Percentiles rank a stretch among this genome's conserved stretches.
phyloP scores from a whole-genome alignment of 2,888 invertebrate genomes.

The Apodemia mormo region DNA sequence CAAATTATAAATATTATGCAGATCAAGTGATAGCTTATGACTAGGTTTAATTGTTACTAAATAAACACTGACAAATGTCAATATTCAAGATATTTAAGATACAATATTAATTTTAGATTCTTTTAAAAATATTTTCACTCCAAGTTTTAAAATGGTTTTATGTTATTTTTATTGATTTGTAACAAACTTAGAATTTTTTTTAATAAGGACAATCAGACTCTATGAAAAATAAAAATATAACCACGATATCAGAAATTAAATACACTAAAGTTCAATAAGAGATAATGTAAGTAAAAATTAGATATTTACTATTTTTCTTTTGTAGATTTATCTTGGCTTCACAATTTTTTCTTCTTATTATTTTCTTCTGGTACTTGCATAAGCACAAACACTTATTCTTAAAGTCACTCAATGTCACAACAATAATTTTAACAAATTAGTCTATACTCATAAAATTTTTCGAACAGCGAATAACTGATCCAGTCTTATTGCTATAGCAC shows the following conservation, averaged over 20 bases:
- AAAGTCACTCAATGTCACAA: slow-evolving; percentile 66
- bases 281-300: not conserved
- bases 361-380: slow-evolving; percentile 38
- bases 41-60: slow-evolving; percentile 77
- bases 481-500: slow-evolving; percentile 74
- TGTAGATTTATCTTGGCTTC: slow-evolving; percentile 30
- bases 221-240: not conserved
- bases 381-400: slow-evolving; percentile 57
- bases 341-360: slow-evolving; percentile 31
- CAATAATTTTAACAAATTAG: slow-evolving; percentile 70
- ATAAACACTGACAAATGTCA: slow-evolving; percentile 54
- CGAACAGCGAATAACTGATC: slow-evolving; percentile 82
- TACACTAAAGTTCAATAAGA: not conserved
- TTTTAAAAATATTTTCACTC: not conserved
- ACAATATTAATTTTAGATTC: not conserved
- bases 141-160: not conserved
- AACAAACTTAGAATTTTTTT: not conserved
- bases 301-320: not conserved
- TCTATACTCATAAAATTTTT: slow-evolving; percentile 73
- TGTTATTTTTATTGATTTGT: not conserved
- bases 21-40: slow-evolving; percentile 76
- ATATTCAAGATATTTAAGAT: slow-evolving; percentile 18
- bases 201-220: not conserved
- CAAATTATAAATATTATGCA: slow-evolving; percentile 59
- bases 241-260: not conserved